Evolutionary conservation across 2,888 invertebrate species (phyloP).

Genomic region (Metellina segmentata): DNA sequence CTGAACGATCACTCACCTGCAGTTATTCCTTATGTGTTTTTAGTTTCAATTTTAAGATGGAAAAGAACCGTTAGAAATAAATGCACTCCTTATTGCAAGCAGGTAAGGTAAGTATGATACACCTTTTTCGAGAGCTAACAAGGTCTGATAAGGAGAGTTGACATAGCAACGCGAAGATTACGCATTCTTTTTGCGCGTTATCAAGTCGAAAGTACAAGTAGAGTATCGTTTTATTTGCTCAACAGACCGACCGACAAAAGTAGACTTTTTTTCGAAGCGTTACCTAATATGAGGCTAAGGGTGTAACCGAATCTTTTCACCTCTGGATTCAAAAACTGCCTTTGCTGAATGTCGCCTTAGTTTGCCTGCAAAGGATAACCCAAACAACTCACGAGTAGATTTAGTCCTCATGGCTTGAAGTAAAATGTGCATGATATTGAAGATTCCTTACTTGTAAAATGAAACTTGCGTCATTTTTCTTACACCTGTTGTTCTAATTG

Average conservation of each 20-base stretch:
- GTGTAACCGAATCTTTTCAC: conserved; percentile 25
- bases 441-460: no score
- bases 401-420: neutral
- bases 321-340: neutral
- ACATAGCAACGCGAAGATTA: conserved; percentile 63
- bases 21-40: conserved; percentile 33
- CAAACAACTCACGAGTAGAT: neutral
- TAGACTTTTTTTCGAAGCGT: conserved; percentile 20
- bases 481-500: no score
- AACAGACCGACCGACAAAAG: conserved; percentile 46
- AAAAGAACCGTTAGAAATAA: conserved; percentile 71
- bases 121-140: conserved; percentile 50
- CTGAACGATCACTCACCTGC: conserved; percentile 19
- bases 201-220: conserved; percentile 75
- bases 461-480: no score
- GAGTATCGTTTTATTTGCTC: conserved; percentile 51
- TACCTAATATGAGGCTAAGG: conserved; percentile 19
- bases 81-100: conserved; percentile 55
- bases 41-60: conserved; percentile 32
- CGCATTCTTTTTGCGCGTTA: conserved; percentile 40
- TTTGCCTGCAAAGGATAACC: neutral
- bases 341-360: neutral
- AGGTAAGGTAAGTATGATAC: conserved; percentile 51
- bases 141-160: conserved; percentile 52
- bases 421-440: no score